Evolutionary conservation across 2,888 invertebrate species (phyloP).

Genomic region (Coenonympha arcania): DNA sequence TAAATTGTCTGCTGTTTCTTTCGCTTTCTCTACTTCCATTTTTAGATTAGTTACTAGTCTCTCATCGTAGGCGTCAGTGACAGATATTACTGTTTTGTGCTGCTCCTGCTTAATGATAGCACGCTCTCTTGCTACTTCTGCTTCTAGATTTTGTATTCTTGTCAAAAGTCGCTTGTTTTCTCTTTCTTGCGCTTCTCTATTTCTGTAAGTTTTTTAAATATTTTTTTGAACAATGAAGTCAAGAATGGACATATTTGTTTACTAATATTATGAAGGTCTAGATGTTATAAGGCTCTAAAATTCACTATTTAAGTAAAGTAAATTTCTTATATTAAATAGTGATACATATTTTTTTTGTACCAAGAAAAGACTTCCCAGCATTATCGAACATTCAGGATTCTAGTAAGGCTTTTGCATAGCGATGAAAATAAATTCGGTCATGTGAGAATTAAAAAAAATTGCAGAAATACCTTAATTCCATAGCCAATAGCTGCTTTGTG

Average conservation of each 20-base stretch:
- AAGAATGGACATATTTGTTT: too few species aligned
- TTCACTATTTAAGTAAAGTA: too few species aligned
- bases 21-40: constrained; percentile 82
- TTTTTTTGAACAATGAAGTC: background rate
- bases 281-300: too few species aligned
- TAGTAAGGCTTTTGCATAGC: too few species aligned
- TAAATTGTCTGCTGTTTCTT: constrained; percentile 84
- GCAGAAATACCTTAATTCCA: constrained; percentile 78
- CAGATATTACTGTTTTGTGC: constrained; percentile 70
- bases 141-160: constrained; percentile 85
- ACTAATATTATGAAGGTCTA: too few species aligned
- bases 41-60: constrained; percentile 80
- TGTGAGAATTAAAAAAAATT: background rate
- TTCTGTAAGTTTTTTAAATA: constrained; percentile 55
- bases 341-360: too few species aligned
- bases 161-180: constrained; percentile 89
- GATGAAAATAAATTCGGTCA: background rate
- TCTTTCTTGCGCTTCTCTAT: constrained; percentile 87
- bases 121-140: constrained; percentile 83
- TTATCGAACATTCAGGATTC: too few species aligned
- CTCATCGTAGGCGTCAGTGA: constrained; percentile 76
- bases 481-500: constrained; percentile 90
- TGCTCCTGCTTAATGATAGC: constrained; percentile 70
- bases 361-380: too few species aligned
- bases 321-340: too few species aligned